Evolutionary conservation across 2,113 vertebrate genomes (phyloP), one percentile per base, ranked within the genome.

Genomic region (Pachypanchax playfairii): DNA sequence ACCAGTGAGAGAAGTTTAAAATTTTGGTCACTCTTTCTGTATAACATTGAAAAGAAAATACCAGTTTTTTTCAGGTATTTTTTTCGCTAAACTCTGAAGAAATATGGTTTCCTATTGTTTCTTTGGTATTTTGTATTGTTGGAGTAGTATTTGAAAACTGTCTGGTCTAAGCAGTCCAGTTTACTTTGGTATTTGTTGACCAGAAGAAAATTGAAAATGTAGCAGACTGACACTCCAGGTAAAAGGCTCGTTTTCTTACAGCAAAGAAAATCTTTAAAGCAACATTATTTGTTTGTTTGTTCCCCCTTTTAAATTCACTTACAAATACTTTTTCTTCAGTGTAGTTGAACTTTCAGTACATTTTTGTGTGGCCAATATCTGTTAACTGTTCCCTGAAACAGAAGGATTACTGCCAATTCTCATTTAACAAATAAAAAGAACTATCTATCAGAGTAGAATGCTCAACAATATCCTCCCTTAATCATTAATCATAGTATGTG

Each of bases 381-480:
- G 47, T 59, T 43, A 52, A 22, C 42, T 41, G 39, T 70, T 77
- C 75, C 82, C 80, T 46, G 28, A 17, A 73, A 78, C 79, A 78
- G 10, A 52, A 28, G 77, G 81, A 89, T 83, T 89, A 86, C 14
- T 67, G 70, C 67, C 53, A 51, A 55, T 66, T 11, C 51, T 65
- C 42, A 25, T 66, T 73, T 65, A 43, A 56, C 3, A 52, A 84
- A 66, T 68, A 70, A 36, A 47, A 63, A 58, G 55, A 41, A 4
- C 51, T 50, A 75, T 77, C 73, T 61, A 54, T 59, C 62, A 31
- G 42, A 25, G 50, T 39, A 26, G 50, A 28, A 44, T 58, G 66
- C 72, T 75, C 73, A 65, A 79, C 65, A 66, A 65, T 74, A 81
- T 62, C 81, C 64, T 53, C 22, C 63, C 43, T 59, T 73, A 83